Base-by-base conservation (phyloP, 2,113 vertebrate genomes). In the Gila orcuttii region DNA sequence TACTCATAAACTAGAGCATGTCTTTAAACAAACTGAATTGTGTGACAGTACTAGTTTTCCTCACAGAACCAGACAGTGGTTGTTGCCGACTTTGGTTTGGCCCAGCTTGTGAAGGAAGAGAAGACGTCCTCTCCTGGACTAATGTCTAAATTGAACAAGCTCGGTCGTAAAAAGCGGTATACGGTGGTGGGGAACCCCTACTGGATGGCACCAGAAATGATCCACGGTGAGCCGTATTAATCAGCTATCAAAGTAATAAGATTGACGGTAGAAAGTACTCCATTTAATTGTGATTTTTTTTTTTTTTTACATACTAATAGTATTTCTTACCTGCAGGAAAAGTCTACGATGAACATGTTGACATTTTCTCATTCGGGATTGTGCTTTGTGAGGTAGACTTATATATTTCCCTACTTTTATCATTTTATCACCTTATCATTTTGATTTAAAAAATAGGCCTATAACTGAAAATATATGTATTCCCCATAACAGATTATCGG, bases 131-230 rank as follows among this genome's bases (percentile, higher is more conserved):
- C 96, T 0, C 85, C 55, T 90, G 74, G 93, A 91, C 62, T 86
- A 69, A 21, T 79, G 77, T 89, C 95, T 12, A 96, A 91, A 90
- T 91, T 96, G 89, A 97, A 96, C 90, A 97, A 95, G 88, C 93
- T 93, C 0, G 96, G 99, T 81, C 94, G 97, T 6, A 96, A 94
- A 86, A 99, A 99, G 90, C 95, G 98, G 0, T 99, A 99, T 90
- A 99, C 98, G 0, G 98, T 99, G 87, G 98, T 99, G 78, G 98
- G 98, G 39, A 99, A 98, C 90, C 98, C 98, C 0, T 99, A 99
- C 92, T 99, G 98, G 98, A 99, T 99, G 98, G 98, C 98, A 0
- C 98, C 98, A 0, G 98, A 99, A 92, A 99, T 99, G 98, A 98
- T 99, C 92, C 94, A 96, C 0, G 98, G 98, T 98, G 87, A 95